Evolutionary conservation across 1,140 invertebrate species (phyloP).

Genomic region (Kradibia gibbosae): DNA sequence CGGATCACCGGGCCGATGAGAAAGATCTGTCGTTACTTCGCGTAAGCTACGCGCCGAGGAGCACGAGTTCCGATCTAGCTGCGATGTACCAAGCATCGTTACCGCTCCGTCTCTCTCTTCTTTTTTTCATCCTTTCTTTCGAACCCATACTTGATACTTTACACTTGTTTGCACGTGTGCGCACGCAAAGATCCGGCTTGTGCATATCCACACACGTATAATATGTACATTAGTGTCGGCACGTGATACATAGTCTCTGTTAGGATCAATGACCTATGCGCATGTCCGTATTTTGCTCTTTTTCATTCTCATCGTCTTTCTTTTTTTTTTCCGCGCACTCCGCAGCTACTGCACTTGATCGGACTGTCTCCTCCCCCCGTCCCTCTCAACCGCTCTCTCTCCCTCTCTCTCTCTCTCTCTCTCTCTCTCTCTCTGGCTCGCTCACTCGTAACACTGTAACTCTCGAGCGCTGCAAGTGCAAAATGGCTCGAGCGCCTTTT

Average conservation of each 20-base stretch:
- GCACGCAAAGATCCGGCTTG: background rate
- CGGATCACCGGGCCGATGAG: too few species aligned
- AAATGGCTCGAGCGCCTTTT: conserved; percentile 22
- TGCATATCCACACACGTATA: background rate
- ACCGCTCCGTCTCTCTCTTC: background rate
- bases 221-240: conserved; percentile 31
- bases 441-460: background rate
- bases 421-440: conserved; percentile 8
- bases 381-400: background rate
- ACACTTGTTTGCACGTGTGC: background rate
- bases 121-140: background rate
- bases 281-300: conserved; percentile 62
- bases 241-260: conserved; percentile 61
- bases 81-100: conserved; percentile 16
- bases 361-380: background rate
- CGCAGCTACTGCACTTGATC: too few species aligned
- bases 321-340: too few species aligned
- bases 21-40: conserved; percentile 11
- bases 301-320: background rate
- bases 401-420: background rate
- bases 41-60: background rate
- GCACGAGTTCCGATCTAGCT: background rate
- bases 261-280: conserved; percentile 76
- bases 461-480: background rate
- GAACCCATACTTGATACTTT: background rate